Base-by-base conservation (phyloP, 2,888 invertebrate species). In the Platycnemis pennipes region DNA sequence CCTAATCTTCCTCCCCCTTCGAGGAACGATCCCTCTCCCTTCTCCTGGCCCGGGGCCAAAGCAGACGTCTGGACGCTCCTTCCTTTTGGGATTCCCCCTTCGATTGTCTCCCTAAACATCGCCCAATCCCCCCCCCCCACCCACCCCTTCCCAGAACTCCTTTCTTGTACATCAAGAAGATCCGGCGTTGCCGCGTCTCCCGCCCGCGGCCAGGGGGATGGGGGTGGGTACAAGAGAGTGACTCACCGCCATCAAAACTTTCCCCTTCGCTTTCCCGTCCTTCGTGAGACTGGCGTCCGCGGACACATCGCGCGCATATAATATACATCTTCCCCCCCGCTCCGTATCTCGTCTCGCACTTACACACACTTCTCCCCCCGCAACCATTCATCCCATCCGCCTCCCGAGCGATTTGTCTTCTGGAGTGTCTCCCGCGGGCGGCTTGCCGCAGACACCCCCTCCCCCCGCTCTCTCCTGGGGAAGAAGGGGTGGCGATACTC, bases 31-130 rank as follows among this genome's bases (percentile, higher is more conserved):
- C 69, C 31, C 7, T n/a, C 7, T n/a, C 69, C 31, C 63, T 63
- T 37, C 37, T 77, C 77, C 77, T 77, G 77, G 77, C 77, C 77
- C 37, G 77, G 31, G 77, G 77, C 77, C 77, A 77, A 77, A 77
- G 77, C 3, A 77, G 77, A 77, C 77, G 77, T 77, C 77, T 77
- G 77, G 77, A 77, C 77, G 8, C 77, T 8, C 8, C 26, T 26
- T 19, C 77, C 26, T 77, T 26, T 13, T 37, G 63, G 63, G 31
- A 77, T 77, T 77, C 77, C 63, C 77, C 77, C 77, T 77, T 77
- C 77, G 77, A 77, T 77, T 77, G 77, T 77, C 77, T 77, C 77
- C 77, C 37, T 77, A 77, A 37, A 8, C 77, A 77, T 77, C 37
- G 8, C 31, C 69, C 31, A 8, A 31, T n/a, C 77, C 26, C 37